Conservation (phyloP, 2,888 invertebrate species). For the Trilocha varians region DNA sequence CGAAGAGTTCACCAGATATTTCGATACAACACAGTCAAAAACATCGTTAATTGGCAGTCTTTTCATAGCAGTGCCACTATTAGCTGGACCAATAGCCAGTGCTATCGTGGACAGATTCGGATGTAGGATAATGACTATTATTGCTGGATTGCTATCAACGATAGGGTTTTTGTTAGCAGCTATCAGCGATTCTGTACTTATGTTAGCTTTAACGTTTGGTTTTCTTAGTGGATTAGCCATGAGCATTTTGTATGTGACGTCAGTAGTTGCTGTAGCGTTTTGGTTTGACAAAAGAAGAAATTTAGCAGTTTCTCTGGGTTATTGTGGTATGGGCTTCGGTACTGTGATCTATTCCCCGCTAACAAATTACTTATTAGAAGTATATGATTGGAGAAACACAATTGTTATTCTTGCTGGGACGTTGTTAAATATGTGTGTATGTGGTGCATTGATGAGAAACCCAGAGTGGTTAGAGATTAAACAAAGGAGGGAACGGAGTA, state of each 20-base stretch:
- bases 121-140: slow-evolving; percentile 81
- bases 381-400: slow-evolving; percentile 87
- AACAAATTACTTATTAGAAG: slow-evolving; percentile 80
- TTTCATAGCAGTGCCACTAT: slow-evolving; percentile 89
- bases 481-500: slow-evolving; percentile 67
- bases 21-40: slow-evolving; percentile 84
- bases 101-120: slow-evolving; percentile 89
- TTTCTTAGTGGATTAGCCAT: slow-evolving; percentile 86
- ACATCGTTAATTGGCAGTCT: slow-evolving; percentile 92
- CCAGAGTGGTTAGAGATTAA: slow-evolving; percentile 84
- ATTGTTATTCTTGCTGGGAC: slow-evolving; percentile 84
- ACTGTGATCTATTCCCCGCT: slow-evolving; percentile 91
- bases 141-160: slow-evolving; percentile 80
- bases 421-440: slow-evolving; percentile 88
- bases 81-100: slow-evolving; percentile 88
- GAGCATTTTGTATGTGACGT: slow-evolving; percentile 88
- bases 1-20: slow-evolving; percentile 84
- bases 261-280: slow-evolving; percentile 91
- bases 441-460: slow-evolving; percentile 89
- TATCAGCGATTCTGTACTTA: slow-evolving; percentile 78
- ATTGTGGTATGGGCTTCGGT: slow-evolving; percentile 91
- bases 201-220: slow-evolving; percentile 87
- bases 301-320: slow-evolving; percentile 88
- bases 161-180: slow-evolving; percentile 83
- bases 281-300: slow-evolving; percentile 92